Conservation (phyloP, 2,113 vertebrate species). For the Platichthys flesus region DNA sequence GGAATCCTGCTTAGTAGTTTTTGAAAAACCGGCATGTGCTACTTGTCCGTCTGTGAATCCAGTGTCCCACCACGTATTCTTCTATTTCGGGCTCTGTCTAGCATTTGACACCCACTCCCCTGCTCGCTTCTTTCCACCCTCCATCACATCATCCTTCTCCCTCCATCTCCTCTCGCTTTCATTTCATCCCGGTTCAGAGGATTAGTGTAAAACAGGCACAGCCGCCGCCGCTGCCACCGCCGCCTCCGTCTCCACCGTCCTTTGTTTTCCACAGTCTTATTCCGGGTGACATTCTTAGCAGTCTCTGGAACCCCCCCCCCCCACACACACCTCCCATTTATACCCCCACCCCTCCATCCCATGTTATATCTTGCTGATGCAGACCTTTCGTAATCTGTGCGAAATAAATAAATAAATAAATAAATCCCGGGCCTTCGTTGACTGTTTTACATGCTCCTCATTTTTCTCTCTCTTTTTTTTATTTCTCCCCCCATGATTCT, state of each 20-base stretch:
- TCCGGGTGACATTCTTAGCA: conserved; percentile 73
- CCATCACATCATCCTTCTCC: conserved; percentile 48
- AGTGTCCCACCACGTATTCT: conserved; percentile 20
- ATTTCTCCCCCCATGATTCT: neutral
- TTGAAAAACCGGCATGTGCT: neutral
- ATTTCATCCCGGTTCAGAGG: conserved; percentile 73
- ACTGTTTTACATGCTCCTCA: conserved; percentile 70
- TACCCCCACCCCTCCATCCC: conserved; percentile 43
- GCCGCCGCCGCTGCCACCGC: conserved; percentile 45
- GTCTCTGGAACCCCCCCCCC: conserved; percentile 37
- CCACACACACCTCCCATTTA: conserved; percentile 7
- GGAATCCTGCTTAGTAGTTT: conserved; percentile 18
- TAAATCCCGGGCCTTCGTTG: conserved; percentile 63
- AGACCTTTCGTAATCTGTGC: conserved; percentile 83
- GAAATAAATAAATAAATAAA: conserved; percentile 79
- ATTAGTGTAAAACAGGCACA: conserved; percentile 79
- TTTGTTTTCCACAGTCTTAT: conserved; percentile 77
- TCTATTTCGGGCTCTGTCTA: conserved; percentile 33
- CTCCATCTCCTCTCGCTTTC: conserved; percentile 64
- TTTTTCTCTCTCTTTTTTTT: conserved; percentile 38
- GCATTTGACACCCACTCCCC: conserved; percentile 46
- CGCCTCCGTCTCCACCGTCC: conserved; percentile 68
- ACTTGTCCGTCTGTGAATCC: conserved; percentile 30
- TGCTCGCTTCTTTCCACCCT: conserved; percentile 41
- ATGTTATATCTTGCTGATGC: conserved; percentile 81